A percentile compares a stretch with the other conserved stretches of the same genome.
These are phyloP conservation scores for Protophormia terraenovae DNA, from an alignment of 2,888 invertebrate species.

Conservation along the genomic window DNA sequence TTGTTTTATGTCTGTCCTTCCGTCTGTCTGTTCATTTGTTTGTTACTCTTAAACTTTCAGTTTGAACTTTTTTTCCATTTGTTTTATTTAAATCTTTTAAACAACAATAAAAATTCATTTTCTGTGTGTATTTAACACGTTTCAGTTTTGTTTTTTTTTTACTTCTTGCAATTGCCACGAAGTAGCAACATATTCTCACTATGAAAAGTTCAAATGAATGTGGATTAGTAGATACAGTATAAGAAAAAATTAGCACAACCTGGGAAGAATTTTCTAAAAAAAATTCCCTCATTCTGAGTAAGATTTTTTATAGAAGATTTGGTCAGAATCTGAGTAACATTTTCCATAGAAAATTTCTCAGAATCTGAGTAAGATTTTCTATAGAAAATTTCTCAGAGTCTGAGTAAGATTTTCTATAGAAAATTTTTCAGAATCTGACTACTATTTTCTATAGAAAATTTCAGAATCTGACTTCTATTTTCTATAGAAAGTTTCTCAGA, in stretches of 20 bases:
- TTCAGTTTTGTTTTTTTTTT: background rate
- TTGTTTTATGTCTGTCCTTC: conserved; percentile 19
- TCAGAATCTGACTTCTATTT: no score
- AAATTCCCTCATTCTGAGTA: no score
- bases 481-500: no score
- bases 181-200: conserved; percentile 38
- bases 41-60: conserved; percentile 55
- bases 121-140: conserved; percentile 67
- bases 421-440: no score
- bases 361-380: no score
- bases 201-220: conserved; percentile 20
- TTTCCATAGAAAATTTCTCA: no score
- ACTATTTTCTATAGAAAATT: no score
- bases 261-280: no score
- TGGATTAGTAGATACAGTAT: background rate
- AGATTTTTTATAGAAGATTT: no score
- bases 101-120: conserved; percentile 66
- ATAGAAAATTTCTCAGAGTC: no score
- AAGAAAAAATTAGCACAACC: background rate
- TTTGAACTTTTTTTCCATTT: conserved; percentile 36
- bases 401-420: no score
- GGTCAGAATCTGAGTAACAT: no score
- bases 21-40: background rate
- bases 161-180: conserved; percentile 34
- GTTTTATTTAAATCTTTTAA: conserved; percentile 54